These are phyloP conservation scores for Bovichtus variegatus DNA, from an alignment of 2,797 vertebrate genomes.

Conservation along the genomic window DNA sequence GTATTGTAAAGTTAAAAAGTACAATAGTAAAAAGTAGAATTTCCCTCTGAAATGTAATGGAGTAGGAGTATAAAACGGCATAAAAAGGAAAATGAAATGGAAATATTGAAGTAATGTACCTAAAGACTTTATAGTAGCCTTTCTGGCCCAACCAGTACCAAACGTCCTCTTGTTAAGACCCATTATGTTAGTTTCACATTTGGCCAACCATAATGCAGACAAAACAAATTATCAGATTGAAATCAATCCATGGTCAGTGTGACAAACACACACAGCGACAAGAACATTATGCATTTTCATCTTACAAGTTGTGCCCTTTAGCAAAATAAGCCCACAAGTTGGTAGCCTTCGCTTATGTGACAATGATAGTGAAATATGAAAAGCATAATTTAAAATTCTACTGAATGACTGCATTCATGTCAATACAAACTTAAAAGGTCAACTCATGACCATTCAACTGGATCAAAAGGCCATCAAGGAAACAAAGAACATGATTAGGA, in stretches of 20 bases:
- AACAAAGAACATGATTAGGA: slow-evolving; percentile 40
- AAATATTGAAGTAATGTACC: no score
- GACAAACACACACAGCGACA: neutral
- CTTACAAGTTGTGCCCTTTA: neutral
- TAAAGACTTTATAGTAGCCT: neutral
- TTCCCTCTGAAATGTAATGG: no score
- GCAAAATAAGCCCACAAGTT: neutral
- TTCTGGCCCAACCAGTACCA: neutral
- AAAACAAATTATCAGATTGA: neutral
- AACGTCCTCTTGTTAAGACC: neutral
- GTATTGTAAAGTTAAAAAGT: neutral
- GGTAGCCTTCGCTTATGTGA: neutral
- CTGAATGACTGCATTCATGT: slow-evolving; percentile 25
- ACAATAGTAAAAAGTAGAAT: no score
- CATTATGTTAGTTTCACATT: neutral
- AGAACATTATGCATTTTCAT: neutral
- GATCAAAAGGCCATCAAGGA: slow-evolving; percentile 37
- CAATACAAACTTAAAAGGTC: slow-evolving; percentile 44
- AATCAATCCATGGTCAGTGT: neutral
- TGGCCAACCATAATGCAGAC: neutral
- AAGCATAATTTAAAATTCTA: neutral
- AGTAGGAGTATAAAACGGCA: no score
- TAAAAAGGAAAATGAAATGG: no score
- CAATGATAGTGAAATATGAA: slow-evolving; percentile 13
- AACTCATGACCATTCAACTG: slow-evolving; percentile 30